phyloP scores from a whole-genome alignment of 2,113 vertebrate species.

The Rissa tridactyla region DNA sequence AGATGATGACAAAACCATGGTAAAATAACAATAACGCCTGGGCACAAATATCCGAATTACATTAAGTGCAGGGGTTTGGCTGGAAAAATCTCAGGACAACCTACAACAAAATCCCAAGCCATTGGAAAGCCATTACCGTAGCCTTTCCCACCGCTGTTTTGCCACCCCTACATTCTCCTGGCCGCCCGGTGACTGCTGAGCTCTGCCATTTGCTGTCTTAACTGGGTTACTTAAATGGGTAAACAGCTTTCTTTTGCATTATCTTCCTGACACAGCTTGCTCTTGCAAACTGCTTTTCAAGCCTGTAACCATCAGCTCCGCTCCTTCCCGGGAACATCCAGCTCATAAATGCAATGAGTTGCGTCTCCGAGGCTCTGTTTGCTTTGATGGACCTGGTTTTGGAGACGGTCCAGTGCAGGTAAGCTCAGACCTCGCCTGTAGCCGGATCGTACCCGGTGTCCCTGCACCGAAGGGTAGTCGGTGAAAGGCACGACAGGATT shows the following conservation, averaged over 20 bases:
- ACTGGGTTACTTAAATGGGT: no score
- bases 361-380: not conserved
- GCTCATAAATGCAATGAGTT: not conserved
- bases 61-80: fast-evolving
- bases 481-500: not conserved
- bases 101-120: not conserved
- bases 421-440: not conserved
- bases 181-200: not conserved
- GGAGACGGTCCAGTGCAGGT: not conserved
- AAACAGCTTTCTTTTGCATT: not conserved
- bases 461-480: not conserved
- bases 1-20: conserved; percentile 12
- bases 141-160: not conserved
- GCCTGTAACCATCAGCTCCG: fast-evolving
- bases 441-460: fast-evolving
- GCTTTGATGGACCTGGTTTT: not conserved
- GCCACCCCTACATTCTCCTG: not conserved
- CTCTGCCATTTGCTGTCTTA: not conserved
- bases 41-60: not conserved
- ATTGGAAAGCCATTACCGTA: not conserved
- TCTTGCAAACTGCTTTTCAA: not conserved
- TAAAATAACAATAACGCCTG: conserved; percentile 2
- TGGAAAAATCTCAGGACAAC: not conserved
- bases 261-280: not conserved
- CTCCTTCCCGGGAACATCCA: not conserved